These are phyloP conservation scores for Diaprepes abbreviatus DNA, from an alignment of 2,888 invertebrate genomes.

Conservation along the genomic window DNA sequence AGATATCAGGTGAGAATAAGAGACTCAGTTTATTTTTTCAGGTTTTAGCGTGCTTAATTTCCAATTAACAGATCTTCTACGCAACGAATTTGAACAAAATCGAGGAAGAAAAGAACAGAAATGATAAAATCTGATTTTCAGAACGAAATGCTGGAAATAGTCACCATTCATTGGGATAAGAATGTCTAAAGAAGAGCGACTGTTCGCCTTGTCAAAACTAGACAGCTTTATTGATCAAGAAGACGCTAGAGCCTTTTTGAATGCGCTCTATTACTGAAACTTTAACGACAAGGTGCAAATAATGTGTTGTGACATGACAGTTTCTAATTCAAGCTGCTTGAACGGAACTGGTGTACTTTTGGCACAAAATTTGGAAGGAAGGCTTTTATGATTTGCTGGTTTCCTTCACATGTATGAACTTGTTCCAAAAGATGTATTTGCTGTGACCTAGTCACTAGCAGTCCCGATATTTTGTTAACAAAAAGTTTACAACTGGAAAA, in stretches of 20 bases:
- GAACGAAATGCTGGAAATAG: conserved; percentile 27
- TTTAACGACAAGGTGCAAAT: conserved; percentile 50
- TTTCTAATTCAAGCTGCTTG: conserved; percentile 53
- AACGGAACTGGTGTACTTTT: conserved; percentile 53
- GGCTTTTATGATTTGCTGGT: too few relatives aligned
- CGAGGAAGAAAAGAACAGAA: conserved; percentile 7
- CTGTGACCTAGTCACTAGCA: too few relatives aligned
- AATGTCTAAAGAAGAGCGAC: conserved; percentile 50
- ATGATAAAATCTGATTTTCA: not conserved
- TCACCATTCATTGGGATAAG: conserved; percentile 56
- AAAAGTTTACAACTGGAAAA: too few relatives aligned
- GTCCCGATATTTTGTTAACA: too few relatives aligned
- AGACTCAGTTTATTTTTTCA: too few relatives aligned
- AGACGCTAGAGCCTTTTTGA: conserved; percentile 18
- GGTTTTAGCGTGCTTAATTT: not conserved
- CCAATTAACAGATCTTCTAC: conserved; percentile 4
- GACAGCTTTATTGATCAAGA: not conserved
- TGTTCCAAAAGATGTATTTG: too few relatives aligned
- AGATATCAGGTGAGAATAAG: too few relatives aligned
- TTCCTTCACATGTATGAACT: too few relatives aligned
- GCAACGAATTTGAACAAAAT: not conserved
- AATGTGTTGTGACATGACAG: conserved; percentile 53
- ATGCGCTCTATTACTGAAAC: conserved; percentile 51
- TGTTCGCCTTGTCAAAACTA: conserved; percentile 37
- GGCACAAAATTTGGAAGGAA: too few relatives aligned